These are phyloP conservation scores for Ophion ellenae DNA, from an alignment of 2,888 invertebrate species.

Conservation along the genomic window DNA sequence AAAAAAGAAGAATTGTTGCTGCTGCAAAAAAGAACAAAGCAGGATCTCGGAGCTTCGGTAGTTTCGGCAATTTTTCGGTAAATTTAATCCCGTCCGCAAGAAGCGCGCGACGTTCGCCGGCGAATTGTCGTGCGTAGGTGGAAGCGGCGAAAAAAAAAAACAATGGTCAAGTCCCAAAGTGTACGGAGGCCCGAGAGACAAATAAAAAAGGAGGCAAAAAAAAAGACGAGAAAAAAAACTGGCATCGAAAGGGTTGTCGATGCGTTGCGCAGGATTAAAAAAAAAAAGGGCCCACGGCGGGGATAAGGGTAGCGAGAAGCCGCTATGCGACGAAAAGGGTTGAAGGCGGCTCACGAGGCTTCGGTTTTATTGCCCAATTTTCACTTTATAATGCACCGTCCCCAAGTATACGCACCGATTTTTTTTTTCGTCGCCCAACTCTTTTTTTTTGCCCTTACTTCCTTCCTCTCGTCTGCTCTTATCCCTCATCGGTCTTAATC, in stretches of 20 bases:
- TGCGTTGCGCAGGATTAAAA: slow-evolving; percentile 52
- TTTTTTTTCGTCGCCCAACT: too few relatives aligned
- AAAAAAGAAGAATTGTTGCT: slow-evolving; percentile 3
- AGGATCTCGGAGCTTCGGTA: slow-evolving; percentile 11
- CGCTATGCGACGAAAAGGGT: slow-evolving; percentile 65
- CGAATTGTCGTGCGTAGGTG: not conserved
- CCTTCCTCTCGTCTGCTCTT: not conserved
- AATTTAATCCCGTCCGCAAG: slow-evolving; percentile 34
- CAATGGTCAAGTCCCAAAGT: slow-evolving; percentile 38
- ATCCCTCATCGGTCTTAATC: slow-evolving; percentile 38
- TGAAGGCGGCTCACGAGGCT: slow-evolving; percentile 43
- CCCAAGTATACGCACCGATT: slow-evolving; percentile 38
- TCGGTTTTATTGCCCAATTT: slow-evolving; percentile 72
- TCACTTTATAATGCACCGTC: slow-evolving; percentile 70
- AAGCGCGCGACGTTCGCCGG: slow-evolving; percentile 1
- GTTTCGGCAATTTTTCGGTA: slow-evolving; percentile 20
- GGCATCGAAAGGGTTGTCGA: slow-evolving; percentile 49
- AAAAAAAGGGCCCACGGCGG: slow-evolving; percentile 32
- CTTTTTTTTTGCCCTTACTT: slow-evolving; percentile 2
- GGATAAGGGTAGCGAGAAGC: slow-evolving; percentile 52
- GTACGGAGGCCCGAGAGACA: not conserved
- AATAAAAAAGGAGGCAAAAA: slow-evolving; percentile 50
- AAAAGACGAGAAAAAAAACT: slow-evolving; percentile 24
- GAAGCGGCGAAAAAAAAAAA: slow-evolving; percentile 47
- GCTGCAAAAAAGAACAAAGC: slow-evolving; percentile 42